These are phyloP conservation scores for Brenthis ino DNA, from an alignment of 2,888 invertebrate genomes.

Conservation along the genomic window DNA sequence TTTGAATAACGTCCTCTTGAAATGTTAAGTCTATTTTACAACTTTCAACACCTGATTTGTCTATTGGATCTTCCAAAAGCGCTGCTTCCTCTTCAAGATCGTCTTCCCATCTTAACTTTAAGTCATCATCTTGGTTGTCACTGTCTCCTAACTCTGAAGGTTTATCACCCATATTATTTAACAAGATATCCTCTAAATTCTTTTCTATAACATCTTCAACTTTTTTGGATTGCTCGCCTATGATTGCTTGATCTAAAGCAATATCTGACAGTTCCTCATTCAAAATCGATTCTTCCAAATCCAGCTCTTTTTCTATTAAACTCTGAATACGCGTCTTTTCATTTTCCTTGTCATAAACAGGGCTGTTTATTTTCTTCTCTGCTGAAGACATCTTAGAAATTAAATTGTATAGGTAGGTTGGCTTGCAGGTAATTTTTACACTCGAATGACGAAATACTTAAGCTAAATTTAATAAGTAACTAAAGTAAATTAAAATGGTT, in stretches of 20 bases:
- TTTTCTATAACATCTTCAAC: neutral
- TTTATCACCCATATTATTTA: constrained; percentile 14
- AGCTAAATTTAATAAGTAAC: neutral
- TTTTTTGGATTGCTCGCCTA: neutral
- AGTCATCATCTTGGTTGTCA: constrained; percentile 50
- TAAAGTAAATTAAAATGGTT: neutral
- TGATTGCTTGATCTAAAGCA: neutral
- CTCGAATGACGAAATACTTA: neutral
- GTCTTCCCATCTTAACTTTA: constrained; percentile 60
- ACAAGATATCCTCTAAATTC: constrained; percentile 6
- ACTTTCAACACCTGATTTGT: neutral
- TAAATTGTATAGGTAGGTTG: neutral
- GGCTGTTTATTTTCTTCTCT: neutral
- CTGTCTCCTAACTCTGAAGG: constrained; percentile 10
- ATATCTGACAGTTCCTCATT: constrained; percentile 13
- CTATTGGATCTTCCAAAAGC: constrained; percentile 33
- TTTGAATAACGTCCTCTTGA: constrained; percentile 10
- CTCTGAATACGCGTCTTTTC: constrained; percentile 6
- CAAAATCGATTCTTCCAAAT: constrained; percentile 13
- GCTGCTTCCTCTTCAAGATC: constrained; percentile 42
- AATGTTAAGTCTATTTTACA: neutral
- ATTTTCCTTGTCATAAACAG: neutral
- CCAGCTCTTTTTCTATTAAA: constrained; percentile 13
- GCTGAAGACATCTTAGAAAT: neutral
- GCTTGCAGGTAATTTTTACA: neutral